Base-by-base conservation (phyloP, 2,113 vertebrate genomes). In the Micronycteris hirsuta region DNA sequence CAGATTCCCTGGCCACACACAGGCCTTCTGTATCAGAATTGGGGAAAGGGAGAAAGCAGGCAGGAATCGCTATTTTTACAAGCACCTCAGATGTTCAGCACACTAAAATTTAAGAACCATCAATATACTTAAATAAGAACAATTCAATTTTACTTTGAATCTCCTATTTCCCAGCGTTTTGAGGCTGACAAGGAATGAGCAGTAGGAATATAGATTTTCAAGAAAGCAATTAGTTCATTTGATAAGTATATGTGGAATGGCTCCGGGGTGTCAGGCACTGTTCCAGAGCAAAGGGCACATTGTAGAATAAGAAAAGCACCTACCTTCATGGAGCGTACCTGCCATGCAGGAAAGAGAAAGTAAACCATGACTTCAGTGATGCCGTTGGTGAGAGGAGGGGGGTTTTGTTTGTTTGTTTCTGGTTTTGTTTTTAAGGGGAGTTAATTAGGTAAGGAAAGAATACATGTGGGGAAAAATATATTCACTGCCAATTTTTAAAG, bases 401-500 rank as follows among this genome's bases (percentile, higher is more conserved):
- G 41, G 14, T 14, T 2, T 73, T 28, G 71, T 73, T 56, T 74
- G 26, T 84, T 14, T 38, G 17, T 7, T 67, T 82, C 33, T 70
- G 89, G 10, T 78, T 36, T 67, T 58, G 19, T 47, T 63, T 92
- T 87, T 11, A 15, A 22, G 5, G 33, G 22, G 19, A 68, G 11
- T 20, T 33, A 41, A 20, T 89, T 91, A 82, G 36, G 58, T 63
- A 26, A 86, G 52, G 91, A 92, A 95, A 82, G 3, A 87, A 96
- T 43, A 71, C 65, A 76, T 76, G 14, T 7, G 24, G 16, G 15
- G n/a, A 10, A 28, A 86, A 85, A 85, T 71, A 82, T 63, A 77
- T 73, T 92, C 24, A 82, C 84, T 84, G 71, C 38, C 87, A 76
- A 28, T 78, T 84, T 93, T 92, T 70, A 31, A 95, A 94, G 81